phyloP scores from a whole-genome alignment of 2,113 vertebrate genomes.

The Opisthocomus hoazin region DNA sequence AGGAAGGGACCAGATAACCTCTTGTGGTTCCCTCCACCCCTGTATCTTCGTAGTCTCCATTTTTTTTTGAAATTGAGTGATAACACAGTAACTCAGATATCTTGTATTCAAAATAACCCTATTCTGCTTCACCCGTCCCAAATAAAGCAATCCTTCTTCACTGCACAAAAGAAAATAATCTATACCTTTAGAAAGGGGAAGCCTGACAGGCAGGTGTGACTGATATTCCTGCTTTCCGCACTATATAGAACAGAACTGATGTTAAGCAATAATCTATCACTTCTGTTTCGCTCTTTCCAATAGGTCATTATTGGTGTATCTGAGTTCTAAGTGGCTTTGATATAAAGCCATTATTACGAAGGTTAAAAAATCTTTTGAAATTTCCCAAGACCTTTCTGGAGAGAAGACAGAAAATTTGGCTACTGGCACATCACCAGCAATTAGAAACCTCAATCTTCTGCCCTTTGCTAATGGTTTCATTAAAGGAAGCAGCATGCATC shows the following conservation, averaged over 20 bases:
- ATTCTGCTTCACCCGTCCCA: background rate
- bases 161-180: background rate
- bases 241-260: background rate
- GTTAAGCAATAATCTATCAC: background rate
- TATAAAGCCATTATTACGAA: background rate
- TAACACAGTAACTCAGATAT: background rate
- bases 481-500: background rate
- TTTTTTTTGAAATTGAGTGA: background rate
- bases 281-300: background rate
- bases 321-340: background rate
- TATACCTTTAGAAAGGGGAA: background rate
- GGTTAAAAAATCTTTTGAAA: background rate
- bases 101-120: background rate
- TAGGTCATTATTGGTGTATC: background rate
- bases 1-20: background rate
- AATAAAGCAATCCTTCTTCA: background rate
- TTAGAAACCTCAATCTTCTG: slow-evolving; percentile 31
- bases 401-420: background rate
- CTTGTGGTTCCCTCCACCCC: background rate
- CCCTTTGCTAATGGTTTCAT: slow-evolving; percentile 44
- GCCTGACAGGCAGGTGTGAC: background rate
- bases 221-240: background rate
- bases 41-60: background rate
- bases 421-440: background rate
- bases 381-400: background rate